These are phyloP conservation scores for Apodemus speciosus DNA, from an alignment of 2,113 vertebrate species.

Conservation along the genomic window DNA sequence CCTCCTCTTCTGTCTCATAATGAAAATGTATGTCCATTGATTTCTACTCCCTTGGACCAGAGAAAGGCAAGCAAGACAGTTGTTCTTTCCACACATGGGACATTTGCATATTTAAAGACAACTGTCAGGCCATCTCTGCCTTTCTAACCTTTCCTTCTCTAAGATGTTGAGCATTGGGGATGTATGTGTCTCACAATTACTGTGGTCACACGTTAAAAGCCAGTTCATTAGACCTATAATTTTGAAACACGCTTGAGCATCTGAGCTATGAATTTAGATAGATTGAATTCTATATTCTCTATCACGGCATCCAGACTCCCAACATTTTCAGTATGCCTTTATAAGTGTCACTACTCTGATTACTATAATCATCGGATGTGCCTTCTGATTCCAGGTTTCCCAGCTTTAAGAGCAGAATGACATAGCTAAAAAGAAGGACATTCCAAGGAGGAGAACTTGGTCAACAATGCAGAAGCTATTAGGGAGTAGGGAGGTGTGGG, in stretches of 20 bases:
- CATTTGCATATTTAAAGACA: not conserved
- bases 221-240: not conserved
- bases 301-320: not conserved
- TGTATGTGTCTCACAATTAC: not conserved
- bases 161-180: not conserved
- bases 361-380: not conserved
- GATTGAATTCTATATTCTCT: not conserved
- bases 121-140: not conserved
- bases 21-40: not conserved
- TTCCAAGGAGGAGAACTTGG: not conserved
- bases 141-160: not conserved
- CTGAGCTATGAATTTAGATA: not conserved
- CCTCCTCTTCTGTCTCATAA: not conserved
- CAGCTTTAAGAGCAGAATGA: not conserved
- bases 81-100: not conserved
- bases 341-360: not conserved
- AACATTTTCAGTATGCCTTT: not conserved
- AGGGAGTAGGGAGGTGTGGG: not conserved
- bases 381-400: conserved; percentile 11
- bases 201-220: not conserved
- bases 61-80: not conserved
- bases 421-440: not conserved
- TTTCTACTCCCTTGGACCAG: not conserved
- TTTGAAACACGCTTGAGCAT: not conserved
- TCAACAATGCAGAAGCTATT: not conserved